A percentile compares a stretch with the other conserved stretches of the same genome.
Conservation (phyloP, 2,113 vertebrate genomes). For the Emydocephalus ijimae region DNA sequence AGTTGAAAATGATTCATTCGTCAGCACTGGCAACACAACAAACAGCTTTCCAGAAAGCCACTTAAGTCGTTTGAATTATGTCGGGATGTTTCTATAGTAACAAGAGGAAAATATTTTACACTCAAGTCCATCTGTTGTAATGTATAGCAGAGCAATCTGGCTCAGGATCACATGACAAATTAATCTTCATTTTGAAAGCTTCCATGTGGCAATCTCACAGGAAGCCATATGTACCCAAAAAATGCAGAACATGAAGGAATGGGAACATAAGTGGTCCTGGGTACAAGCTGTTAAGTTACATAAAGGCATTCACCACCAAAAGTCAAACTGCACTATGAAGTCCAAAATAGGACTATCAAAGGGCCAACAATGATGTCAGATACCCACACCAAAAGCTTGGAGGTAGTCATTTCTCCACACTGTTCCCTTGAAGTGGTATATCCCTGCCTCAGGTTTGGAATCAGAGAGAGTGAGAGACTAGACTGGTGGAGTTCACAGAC, state of each 20-base stretch:
- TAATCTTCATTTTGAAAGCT: slow-evolving; percentile 69
- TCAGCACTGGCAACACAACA: slow-evolving; percentile 68
- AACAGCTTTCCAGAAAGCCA: slow-evolving; percentile 72
- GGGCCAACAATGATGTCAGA: neutral
- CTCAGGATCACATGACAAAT: slow-evolving; percentile 66
- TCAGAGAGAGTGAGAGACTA: neutral
- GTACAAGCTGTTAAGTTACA: slow-evolving; percentile 10
- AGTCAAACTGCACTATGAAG: slow-evolving; percentile 9
- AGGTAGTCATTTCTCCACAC: too few relatives aligned
- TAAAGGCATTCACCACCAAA: neutral
- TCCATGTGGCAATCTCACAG: slow-evolving; percentile 54
- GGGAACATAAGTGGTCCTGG: slow-evolving; percentile 7
- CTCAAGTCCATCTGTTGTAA: slow-evolving; percentile 74
- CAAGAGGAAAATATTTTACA: slow-evolving; percentile 76
- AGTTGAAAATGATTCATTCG: slow-evolving; percentile 66
- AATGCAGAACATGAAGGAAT: slow-evolving; percentile 14
- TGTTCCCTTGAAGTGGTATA: neutral
- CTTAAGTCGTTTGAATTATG: slow-evolving; percentile 68
- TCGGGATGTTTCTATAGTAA: slow-evolving; percentile 78
- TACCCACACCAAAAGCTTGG: neutral
- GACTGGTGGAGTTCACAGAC: neutral
- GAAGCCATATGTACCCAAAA: neutral
- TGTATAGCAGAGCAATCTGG: slow-evolving; percentile 63
- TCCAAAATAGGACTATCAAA: slow-evolving; percentile 19
- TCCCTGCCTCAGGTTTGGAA: neutral